Conservation (phyloP, 2,888 invertebrate genomes). For the Crioceris asparagi region DNA sequence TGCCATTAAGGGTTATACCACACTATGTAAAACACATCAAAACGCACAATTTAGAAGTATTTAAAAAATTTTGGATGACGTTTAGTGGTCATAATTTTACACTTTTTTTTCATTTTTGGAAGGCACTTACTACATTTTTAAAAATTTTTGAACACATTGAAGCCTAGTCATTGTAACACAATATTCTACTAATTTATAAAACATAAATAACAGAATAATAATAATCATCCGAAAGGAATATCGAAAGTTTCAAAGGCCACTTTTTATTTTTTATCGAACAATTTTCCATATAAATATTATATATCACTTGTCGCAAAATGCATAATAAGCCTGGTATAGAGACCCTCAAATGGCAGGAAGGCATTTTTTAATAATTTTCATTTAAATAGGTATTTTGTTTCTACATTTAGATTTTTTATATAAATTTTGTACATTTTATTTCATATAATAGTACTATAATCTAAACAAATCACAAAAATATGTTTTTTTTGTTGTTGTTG, state of each 20-base stretch:
- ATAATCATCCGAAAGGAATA: conserved; percentile 23
- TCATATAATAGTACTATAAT: conserved; percentile 33
- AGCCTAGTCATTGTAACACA: conserved; percentile 47
- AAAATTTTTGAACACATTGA: conserved; percentile 68
- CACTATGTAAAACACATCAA: conserved; percentile 41
- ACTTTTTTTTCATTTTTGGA: too few species aligned
- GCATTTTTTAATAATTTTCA: conserved; percentile 43
- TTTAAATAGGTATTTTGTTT: conserved; percentile 37
- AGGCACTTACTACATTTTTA: conserved; percentile 76
- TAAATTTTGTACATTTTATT: conserved; percentile 46
- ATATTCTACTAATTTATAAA: conserved; percentile 17
- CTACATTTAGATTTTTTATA: conserved; percentile 40
- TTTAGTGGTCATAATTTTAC: conserved; percentile 52
- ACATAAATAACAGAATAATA: conserved; percentile 4
- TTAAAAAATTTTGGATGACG: conserved; percentile 36
- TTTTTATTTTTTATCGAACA: too few species aligned
- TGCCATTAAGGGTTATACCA: conserved; percentile 74
- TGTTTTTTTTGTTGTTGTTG: too few species aligned
- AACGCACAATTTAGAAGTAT: conserved; percentile 36
- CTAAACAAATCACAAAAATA: conserved; percentile 44
- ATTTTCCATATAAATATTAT: conserved; percentile 28
- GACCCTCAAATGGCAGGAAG: conserved; percentile 54
- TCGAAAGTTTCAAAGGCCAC: conserved; percentile 36
- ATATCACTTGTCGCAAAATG: conserved; percentile 35
- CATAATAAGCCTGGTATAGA: conserved; percentile 41